Conservation (phyloP, 2,113 vertebrate species). For the Pionites leucogaster region DNA sequence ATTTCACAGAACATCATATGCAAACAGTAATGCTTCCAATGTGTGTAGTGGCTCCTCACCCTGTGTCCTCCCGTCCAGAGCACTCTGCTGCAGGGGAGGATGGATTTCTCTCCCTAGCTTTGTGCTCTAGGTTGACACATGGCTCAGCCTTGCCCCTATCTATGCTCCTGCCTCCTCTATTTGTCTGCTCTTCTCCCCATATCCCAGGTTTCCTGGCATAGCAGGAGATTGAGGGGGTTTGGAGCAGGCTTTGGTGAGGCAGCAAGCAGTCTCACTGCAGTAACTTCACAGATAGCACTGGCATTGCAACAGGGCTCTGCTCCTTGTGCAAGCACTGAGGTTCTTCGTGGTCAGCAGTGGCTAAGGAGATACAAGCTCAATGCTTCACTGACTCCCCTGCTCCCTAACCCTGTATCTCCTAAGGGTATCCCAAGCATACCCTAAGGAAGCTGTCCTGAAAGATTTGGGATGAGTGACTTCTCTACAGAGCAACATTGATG, state of each 20-base stretch:
- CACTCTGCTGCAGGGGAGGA: neutral
- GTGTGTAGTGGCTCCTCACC: neutral
- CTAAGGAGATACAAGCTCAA: fast-evolving
- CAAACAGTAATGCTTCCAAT: neutral
- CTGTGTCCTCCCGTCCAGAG: neutral
- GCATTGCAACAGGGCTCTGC: neutral
- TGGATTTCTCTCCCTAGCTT: neutral
- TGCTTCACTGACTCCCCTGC: neutral
- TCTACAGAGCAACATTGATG: neutral
- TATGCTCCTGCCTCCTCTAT: fast-evolving
- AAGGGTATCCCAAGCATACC: neutral
- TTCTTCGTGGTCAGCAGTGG: neutral
- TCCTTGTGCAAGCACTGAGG: neutral
- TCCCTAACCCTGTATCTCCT: neutral
- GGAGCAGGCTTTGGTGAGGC: neutral
- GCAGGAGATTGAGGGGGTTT: neutral
- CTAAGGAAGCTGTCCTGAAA: neutral
- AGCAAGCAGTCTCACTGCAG: neutral
- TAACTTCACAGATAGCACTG: neutral
- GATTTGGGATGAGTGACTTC: neutral
- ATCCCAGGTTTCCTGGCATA: neutral
- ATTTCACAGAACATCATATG: neutral
- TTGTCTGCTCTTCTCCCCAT: neutral
- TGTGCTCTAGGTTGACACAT: neutral
- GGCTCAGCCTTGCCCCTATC: neutral